These are phyloP conservation scores for Trissolcus basalis DNA, from an alignment of 1,140 invertebrate genomes.

Conservation along the genomic window DNA sequence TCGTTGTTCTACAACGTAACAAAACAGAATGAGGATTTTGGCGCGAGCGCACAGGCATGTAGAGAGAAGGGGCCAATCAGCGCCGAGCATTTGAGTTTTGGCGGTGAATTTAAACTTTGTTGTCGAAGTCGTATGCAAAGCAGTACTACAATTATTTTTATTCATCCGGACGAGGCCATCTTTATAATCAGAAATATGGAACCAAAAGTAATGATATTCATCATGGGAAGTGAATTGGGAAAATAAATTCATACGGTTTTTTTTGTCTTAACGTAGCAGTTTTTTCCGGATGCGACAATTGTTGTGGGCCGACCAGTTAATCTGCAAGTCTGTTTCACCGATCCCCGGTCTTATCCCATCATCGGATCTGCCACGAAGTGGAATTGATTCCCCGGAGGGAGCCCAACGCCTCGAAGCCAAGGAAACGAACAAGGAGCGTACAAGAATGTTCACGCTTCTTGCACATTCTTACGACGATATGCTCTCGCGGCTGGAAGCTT, in stretches of 20 bases:
- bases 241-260: too few species aligned
- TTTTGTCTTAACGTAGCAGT: too few species aligned
- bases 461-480: slow-evolving; percentile 44
- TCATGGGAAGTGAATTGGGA: too few species aligned
- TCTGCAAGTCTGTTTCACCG: background rate
- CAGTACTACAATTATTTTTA: background rate
- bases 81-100: background rate
- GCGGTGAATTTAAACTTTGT: background rate
- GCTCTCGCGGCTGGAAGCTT: slow-evolving; percentile 22
- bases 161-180: slow-evolving; percentile 2
- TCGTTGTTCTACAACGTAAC: too few species aligned
- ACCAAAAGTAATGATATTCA: too few species aligned
- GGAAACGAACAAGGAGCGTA: slow-evolving; percentile 16
- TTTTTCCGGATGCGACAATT: too few species aligned
- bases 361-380: slow-evolving; percentile 26
- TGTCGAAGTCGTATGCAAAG: background rate
- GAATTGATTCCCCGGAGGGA: slow-evolving; percentile 40
- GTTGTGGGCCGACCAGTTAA: background rate
- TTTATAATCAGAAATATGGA: background rate
- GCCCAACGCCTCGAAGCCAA: slow-evolving; percentile 16
- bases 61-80: background rate
- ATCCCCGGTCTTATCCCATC: slow-evolving; percentile 31
- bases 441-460: slow-evolving; percentile 45
- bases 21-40: background rate
- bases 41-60: background rate